Evolutionary conservation across 2,113 vertebrate species (phyloP), one percentile per base, ranked within the genome.

Genomic region (Labeo rohita): DNA sequence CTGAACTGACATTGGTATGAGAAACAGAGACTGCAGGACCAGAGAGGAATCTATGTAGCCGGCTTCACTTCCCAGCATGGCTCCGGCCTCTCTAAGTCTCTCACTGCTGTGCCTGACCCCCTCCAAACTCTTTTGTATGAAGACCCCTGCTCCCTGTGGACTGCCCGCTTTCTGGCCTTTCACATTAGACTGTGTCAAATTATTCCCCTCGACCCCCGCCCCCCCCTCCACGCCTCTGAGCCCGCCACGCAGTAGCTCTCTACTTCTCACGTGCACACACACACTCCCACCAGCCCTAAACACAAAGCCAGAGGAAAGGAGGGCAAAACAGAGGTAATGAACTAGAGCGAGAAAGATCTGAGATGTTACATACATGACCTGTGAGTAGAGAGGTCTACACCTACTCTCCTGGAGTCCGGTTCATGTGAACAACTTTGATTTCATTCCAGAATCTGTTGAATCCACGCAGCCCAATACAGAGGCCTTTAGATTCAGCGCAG

Each of bases 181-280:
- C 92, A 94, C 92, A 92, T 92, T 93, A 89, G 89, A 95, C 93
- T 95, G 95, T 95, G 94, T 95, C 93, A 93, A 95, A 94, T 95
- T 93, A 93, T 72, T 83, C 65, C 49, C 49, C 49, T 54, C 47
- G 10, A 73, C 8, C 39, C 28, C 1, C n/a, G n/a, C n/a, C 91
- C 86, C 90, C 89, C 83, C 52, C 66, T 56, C 49, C 15, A 77
- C 34, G 15, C 16, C 36, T 54, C 86, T 82, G 88, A 91, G 88
- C 18, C 54, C 16, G 54, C 18, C 54, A 84, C 90, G 80, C 90
- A 61, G 85, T 91, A 88, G 87, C 88, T 89, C 89, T 91, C 91
- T 87, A 87, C 89, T 52, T 59, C 66, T 56, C 84, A 65, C n/a
- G 34, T 73, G 76, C 61, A 73, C 54, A 11, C 13, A 59, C 61